Evolutionary conservation across 2,888 invertebrate species (phyloP).

Genomic region (Tipula unca): DNA sequence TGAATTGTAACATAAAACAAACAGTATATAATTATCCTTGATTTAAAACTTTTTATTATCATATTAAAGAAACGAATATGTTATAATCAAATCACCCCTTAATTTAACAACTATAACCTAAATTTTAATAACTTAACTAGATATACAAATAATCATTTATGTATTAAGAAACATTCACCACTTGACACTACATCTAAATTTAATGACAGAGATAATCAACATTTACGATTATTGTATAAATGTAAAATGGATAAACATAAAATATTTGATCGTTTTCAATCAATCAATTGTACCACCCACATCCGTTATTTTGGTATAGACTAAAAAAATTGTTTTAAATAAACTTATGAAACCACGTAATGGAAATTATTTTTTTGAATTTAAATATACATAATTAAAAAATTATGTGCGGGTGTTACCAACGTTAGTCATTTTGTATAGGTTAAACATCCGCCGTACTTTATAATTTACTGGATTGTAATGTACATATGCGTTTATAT

Average conservation of each 20-base stretch:
- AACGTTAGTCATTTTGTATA: background rate
- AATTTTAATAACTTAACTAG: background rate
- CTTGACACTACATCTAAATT: background rate
- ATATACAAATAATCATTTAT: background rate
- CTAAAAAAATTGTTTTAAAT: background rate
- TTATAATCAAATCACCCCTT: background rate
- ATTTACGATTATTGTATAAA: background rate
- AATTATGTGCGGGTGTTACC: background rate
- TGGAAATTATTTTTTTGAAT: background rate
- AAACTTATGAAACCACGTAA: background rate
- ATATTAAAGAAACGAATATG: no score
- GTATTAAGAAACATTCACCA: background rate
- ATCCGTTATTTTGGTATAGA: background rate
- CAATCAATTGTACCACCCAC: background rate
- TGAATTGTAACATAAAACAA: no score
- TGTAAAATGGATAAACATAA: background rate
- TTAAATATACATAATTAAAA: background rate
- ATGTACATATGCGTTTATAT: background rate
- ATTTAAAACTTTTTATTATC: no score
- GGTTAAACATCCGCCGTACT: background rate
- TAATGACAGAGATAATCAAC: background rate
- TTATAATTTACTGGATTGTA: background rate
- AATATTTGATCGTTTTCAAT: background rate
- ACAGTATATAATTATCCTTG: no score
- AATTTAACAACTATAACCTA: background rate